Conservation (phyloP, 2,797 vertebrate species). For the Eulemur rubriventer region DNA sequence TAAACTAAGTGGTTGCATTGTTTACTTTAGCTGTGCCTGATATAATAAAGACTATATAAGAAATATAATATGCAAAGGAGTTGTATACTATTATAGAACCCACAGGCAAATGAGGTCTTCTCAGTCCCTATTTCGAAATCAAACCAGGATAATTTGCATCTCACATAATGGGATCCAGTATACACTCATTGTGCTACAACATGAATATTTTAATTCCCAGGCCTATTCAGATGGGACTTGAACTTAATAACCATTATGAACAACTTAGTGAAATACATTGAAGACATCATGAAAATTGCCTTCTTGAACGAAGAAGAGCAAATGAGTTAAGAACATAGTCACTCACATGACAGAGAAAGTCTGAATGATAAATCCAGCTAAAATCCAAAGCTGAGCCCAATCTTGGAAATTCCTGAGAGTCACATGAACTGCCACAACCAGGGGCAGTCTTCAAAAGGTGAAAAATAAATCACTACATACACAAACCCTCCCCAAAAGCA, state of each 20-base stretch:
- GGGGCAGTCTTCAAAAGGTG: not conserved
- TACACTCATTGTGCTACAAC: not conserved
- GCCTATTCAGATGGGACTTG: not conserved
- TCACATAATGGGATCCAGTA: not conserved
- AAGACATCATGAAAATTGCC: not conserved
- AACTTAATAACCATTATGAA: not conserved
- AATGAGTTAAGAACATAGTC: not conserved
- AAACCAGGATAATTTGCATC: not conserved
- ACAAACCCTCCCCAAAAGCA: not conserved
- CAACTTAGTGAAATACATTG: not conserved
- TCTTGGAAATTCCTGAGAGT: not conserved
- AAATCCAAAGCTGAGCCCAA: not conserved
- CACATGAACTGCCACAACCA: not conserved
- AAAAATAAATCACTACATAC: not conserved
- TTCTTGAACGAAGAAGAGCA: not conserved
- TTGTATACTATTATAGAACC: not conserved
- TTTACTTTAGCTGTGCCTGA: not conserved
- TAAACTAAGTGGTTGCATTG: not conserved
- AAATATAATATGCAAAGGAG: not conserved
- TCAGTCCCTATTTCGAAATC: not conserved
- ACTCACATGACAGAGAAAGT: not conserved
- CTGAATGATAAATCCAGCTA: not conserved
- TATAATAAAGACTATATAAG: not conserved
- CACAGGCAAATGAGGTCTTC: not conserved
- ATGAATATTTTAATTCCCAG: not conserved